Evolutionary conservation across 2,113 vertebrate genomes (phyloP).

Genomic region (Bos javanicus): DNA sequence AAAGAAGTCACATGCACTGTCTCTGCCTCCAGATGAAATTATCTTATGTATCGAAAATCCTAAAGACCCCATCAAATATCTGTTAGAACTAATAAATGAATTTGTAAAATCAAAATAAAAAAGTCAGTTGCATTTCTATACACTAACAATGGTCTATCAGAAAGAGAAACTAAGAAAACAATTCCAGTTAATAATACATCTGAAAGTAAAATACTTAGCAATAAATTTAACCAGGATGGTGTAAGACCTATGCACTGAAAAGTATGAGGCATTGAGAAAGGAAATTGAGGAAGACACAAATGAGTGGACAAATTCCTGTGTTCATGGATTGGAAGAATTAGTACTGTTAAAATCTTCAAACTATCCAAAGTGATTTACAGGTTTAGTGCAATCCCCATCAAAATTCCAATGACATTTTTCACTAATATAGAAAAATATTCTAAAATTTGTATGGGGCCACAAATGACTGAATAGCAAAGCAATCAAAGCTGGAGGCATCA

Average conservation of each 20-base stretch:
- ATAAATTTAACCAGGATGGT: not conserved
- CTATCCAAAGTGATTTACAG: not conserved
- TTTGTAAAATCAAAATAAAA: not conserved
- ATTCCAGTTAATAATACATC: not conserved
- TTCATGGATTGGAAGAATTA: not conserved
- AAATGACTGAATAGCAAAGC: not conserved
- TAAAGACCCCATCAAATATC: not conserved
- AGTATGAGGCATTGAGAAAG: not conserved
- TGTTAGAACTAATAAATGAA: not conserved
- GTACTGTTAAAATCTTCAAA: not conserved
- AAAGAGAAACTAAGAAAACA: not conserved
- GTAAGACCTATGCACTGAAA: not conserved
- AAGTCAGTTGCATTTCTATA: not conserved
- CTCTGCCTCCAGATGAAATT: not conserved
- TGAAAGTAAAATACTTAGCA: not conserved
- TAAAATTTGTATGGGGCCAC: not conserved
- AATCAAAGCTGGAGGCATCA: not conserved
- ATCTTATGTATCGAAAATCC: not conserved
- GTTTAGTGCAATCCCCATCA: not conserved
- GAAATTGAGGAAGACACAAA: not conserved
- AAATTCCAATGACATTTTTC: not conserved
- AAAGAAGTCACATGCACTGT: not conserved
- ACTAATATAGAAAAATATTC: not conserved
- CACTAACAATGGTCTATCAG: not conserved
- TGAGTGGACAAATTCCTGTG: not conserved